Evolutionary conservation across 2,888 invertebrate species (phyloP), one percentile per base, ranked within the genome.

Genomic region (Rotaria sp.): DNA sequence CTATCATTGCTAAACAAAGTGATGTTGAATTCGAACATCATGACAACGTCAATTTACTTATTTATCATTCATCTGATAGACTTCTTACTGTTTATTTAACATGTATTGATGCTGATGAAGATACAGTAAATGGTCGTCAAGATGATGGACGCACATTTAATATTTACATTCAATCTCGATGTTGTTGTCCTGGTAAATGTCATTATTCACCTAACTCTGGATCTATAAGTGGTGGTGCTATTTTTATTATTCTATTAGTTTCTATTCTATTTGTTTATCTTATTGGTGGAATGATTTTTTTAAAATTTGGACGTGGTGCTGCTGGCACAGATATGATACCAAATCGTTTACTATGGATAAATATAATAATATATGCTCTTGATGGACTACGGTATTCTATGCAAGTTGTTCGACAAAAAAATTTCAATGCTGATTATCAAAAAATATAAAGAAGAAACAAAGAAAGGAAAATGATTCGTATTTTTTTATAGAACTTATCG

Each of bases 171-270:
- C 45, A 45, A 80, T 80, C 80, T 45, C 41, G 26, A 26, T 80
- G 80, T 80, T 24, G 26, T 80, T 80, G 80, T 80, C 80, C 80
- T 45, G 80, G n/a, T 18, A 41, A 45, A 80, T 80, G 80, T 45
- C 80, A 80, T 11, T 80, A 45, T 80, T 45, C 80, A 26, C 11
- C 11, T 45, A 2, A 45, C 8, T 45, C 45, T 80, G n/a, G 45
- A 80, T 45, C 41, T n/a, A 1, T 80, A 13, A 80, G 13, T 45
- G 80, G 45, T 80, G 80, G 80, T 80, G 41, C 80, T 15, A 10
- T 80, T 26, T 80, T 80, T n/a, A n/a, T 80, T 45, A 80, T 80
- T 45, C 26, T 80, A 45, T n/a, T 80, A 45, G 13, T 80, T 24
- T 26, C 8, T n/a, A 1, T 80, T 45, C 26, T 80, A 26, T 26